Evolutionary conservation across 2,113 vertebrate species (phyloP).

Genomic region (Lutjanus erythropterus): DNA sequence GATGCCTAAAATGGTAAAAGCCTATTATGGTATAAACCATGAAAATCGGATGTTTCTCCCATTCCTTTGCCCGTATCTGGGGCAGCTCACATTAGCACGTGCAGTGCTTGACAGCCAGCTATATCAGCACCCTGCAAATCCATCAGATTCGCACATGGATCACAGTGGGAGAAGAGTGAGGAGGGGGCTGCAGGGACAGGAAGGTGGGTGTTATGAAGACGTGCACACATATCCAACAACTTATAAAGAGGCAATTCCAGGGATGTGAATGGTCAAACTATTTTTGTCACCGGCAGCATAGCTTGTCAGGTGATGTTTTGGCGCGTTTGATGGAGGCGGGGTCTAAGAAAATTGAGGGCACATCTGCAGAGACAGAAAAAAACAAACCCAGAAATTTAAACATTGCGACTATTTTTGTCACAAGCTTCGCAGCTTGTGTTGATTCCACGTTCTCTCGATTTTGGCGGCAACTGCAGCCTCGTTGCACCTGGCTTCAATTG

Average conservation of each 20-base stretch:
- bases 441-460: not conserved
- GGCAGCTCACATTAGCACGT: slow-evolving; percentile 48
- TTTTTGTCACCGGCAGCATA: not conserved
- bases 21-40: slow-evolving; percentile 36
- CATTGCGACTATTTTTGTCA: not conserved
- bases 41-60: slow-evolving; percentile 28
- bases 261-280: not conserved
- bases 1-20: slow-evolving; percentile 25
- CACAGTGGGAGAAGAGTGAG: slow-evolving; percentile 27
- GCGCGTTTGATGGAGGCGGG: no score
- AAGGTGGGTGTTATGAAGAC: slow-evolving; percentile 27
- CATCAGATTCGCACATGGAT: slow-evolving; percentile 50
- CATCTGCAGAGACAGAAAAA: not conserved
- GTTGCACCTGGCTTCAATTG: not conserved
- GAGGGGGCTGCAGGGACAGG: slow-evolving; percentile 4
- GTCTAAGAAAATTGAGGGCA: slow-evolving; percentile 16
- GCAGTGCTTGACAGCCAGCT: slow-evolving; percentile 30
- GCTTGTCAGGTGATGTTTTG: not conserved
- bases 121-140: slow-evolving; percentile 47
- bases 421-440: slow-evolving; percentile 1
- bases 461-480: not conserved
- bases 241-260: slow-evolving; percentile 2
- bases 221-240: not conserved
- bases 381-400: not conserved
- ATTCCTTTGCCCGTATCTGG: slow-evolving; percentile 30